Evolutionary conservation across 2,113 vertebrate species (phyloP), one percentile per base, ranked within the genome.

Genomic region (Tringa solitaria): DNA sequence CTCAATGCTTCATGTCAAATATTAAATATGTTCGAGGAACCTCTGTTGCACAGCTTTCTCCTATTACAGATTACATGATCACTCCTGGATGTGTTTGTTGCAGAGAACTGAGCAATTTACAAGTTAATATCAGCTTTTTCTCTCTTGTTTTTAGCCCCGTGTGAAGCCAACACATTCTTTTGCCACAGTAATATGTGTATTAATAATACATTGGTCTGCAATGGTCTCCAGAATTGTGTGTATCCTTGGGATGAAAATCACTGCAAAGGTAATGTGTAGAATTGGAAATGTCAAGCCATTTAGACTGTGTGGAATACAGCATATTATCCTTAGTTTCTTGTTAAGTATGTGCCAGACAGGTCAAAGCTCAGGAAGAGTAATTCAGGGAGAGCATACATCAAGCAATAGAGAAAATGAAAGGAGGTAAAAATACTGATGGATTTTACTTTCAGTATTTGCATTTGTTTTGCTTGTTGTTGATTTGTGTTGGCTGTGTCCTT

Each of bases 161-260:
- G 99, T 95, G 99, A 99, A 96, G 98, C 99, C 79, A 99, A 99
- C 85, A 97, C 99, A 32, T 99, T 99, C 98, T 99, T 99, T 98
- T 99, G 99, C 96, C 99, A 99, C 97, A 99, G 99, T 96, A 99
- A 99, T 98, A 99, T 99, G 99, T 99, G 99, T 96, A 99, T 99
- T 96, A 99, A 99, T 98, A 99, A 99, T 95, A 99, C 99, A 1
- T 97, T 99, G 96, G 99, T 99, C 96, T 99, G 99, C 98, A 99
- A 99, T 11, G 99, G 99, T 84, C 98, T 99, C 80, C 99, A 99
- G 98, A 99, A 99, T 96, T 99, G 99, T 90, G 99, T 99, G 60
- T 99, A 99, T 94, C 99, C 99, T 75, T 99, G 99, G 99, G 99
- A 99, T 73, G 99, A 99, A 98, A 99, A 99, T 93, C 99, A 99